Percentiles rank a stretch among this genome's conserved stretches.
These are phyloP conservation scores for Lepilemur septentrionalis DNA, from an alignment of 2,797 vertebrate genomes.

Conservation along the genomic window DNA sequence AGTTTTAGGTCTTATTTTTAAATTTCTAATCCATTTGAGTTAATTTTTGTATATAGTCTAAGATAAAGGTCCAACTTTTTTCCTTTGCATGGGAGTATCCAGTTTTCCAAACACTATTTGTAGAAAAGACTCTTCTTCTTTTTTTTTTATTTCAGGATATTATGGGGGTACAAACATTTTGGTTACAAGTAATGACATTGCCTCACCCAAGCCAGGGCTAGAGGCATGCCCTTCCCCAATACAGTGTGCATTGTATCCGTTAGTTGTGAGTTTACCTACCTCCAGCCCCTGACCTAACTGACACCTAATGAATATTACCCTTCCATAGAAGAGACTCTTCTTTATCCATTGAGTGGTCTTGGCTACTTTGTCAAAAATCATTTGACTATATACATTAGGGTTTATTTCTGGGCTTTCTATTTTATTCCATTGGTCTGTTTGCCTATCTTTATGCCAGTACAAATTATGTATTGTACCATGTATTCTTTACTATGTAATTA, in stretches of 20 bases:
- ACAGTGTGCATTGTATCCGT: fast-evolving
- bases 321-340: background rate
- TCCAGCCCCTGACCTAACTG: too few species aligned
- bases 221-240: too few species aligned
- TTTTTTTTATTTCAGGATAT: too few species aligned
- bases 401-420: background rate
- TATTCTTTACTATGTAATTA: too few species aligned
- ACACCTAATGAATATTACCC: too few species aligned
- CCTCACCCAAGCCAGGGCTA: too few species aligned
- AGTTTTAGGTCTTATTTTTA: background rate
- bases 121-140: background rate
- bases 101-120: background rate
- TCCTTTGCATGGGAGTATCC: background rate
- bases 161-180: too few species aligned
- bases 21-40: background rate
- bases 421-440: background rate
- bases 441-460: background rate
- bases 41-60: background rate
- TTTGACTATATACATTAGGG: background rate
- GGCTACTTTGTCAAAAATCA: background rate
- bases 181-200: too few species aligned
- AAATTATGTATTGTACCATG: background rate
- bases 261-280: too few species aligned
- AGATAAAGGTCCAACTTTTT: background rate
- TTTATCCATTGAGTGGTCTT: background rate